Conservation (phyloP, 2,113 vertebrate genomes). For the Halcyon senegalensis region DNA sequence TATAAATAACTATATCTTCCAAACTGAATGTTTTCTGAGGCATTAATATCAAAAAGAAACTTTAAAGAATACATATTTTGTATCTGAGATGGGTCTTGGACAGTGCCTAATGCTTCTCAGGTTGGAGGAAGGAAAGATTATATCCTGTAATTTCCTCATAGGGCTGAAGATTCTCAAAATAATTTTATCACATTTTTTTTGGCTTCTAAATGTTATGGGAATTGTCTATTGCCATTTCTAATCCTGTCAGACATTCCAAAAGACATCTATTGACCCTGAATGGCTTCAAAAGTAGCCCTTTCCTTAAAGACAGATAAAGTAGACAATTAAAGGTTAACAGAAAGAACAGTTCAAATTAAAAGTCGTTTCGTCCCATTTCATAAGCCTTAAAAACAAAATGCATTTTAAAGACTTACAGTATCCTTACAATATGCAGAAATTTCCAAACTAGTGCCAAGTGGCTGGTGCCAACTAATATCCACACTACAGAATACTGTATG, state of each 20-base stretch:
- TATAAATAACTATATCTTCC: no score
- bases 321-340: neutral
- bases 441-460: neutral
- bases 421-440: neutral
- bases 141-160: neutral
- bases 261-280: neutral
- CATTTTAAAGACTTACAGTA: neutral
- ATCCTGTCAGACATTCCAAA: neutral
- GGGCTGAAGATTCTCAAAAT: neutral
- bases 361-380: neutral
- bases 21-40: no score
- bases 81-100: neutral
- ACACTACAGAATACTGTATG: rapidly evolving
- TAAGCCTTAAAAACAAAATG: neutral
- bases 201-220: neutral
- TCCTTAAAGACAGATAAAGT: neutral
- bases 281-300: neutral
- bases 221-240: neutral
- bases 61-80: neutral
- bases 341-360: neutral
- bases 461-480: neutral
- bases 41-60: neutral
- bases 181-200: neutral
- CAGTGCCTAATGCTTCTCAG: neutral
- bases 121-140: neutral